Percentiles rank a stretch among this genome's conserved stretches.
These are phyloP conservation scores for Camelus bactrianus DNA, from an alignment of 2,113 vertebrate species.

Conservation along the genomic window DNA sequence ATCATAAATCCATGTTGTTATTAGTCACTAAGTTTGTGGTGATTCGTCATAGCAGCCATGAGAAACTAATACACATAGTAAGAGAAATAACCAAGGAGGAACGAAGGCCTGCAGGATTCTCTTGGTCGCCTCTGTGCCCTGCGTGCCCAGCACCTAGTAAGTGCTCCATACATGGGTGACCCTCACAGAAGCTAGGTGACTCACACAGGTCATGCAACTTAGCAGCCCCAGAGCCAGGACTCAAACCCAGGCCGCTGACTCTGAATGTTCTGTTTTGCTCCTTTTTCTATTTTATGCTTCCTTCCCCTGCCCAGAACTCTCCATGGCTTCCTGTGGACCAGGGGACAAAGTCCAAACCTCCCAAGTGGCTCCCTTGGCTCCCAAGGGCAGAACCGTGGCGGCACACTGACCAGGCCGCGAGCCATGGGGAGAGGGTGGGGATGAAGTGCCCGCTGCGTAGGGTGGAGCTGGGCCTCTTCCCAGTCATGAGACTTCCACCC, in stretches of 20 bases:
- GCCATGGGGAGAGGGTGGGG: background rate
- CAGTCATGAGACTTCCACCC: slow-evolving; percentile 62
- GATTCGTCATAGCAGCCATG: background rate
- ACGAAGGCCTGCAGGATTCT: background rate
- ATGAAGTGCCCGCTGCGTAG: background rate
- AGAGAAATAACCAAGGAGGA: background rate
- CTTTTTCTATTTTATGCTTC: background rate
- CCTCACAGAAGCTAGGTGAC: background rate
- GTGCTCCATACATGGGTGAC: background rate
- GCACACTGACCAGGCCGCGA: background rate
- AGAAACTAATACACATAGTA: background rate
- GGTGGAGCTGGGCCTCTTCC: background rate
- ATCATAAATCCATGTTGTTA: background rate
- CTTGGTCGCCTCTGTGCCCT: background rate
- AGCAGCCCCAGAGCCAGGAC: background rate
- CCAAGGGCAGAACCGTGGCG: background rate
- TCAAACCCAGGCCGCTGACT: background rate
- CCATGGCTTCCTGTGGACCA: background rate
- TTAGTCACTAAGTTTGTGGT: background rate
- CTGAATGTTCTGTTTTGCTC: background rate
- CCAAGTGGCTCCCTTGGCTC: background rate
- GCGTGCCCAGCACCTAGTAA: background rate
- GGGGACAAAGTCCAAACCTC: background rate
- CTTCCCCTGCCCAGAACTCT: background rate
- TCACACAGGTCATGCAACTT: background rate